These are phyloP conservation scores for Sympetrum striolatum DNA, from an alignment of 2,888 invertebrate genomes.

Conservation along the genomic window DNA sequence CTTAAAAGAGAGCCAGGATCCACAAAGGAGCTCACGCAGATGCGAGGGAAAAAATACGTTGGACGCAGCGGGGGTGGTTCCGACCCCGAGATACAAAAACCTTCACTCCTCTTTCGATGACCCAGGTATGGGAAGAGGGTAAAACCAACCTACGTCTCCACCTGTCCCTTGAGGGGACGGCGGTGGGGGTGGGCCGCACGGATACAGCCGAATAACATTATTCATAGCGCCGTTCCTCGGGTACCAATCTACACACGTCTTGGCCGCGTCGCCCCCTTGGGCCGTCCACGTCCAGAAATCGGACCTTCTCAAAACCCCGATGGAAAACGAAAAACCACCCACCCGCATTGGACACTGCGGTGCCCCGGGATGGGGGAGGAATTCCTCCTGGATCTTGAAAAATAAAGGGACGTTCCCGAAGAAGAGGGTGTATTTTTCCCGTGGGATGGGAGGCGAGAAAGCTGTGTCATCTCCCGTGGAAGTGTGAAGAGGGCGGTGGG, in stretches of 20 bases:
- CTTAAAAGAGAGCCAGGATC: not conserved
- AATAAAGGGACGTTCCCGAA: conserved; percentile 6
- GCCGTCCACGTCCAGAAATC: not conserved
- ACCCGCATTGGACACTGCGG: not conserved
- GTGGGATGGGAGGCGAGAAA: conserved; percentile 1
- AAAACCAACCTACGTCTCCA: not conserved
- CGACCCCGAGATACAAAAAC: conserved; percentile 1
- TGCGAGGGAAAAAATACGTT: not conserved
- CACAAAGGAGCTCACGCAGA: not conserved
- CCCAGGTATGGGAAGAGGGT: not conserved
- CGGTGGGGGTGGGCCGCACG: not conserved
- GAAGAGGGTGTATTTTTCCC: not conserved
- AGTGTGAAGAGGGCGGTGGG: not conserved
- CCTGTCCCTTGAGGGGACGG: conserved; percentile 19
- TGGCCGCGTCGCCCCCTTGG: not conserved
- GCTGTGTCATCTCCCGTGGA: not conserved
- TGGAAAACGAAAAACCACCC: not conserved
- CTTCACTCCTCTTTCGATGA: not conserved
- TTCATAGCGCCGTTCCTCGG: conserved; percentile 18
- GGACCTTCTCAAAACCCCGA: not conserved
- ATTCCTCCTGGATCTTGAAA: not conserved
- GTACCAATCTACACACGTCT: conserved; percentile 15
- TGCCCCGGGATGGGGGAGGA: not conserved
- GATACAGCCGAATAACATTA: conserved; percentile 17
- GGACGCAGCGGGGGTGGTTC: conserved; percentile 19